Evolutionary conservation across 2,888 invertebrate genomes (phyloP).

Genomic region (Lithosia quadra): DNA sequence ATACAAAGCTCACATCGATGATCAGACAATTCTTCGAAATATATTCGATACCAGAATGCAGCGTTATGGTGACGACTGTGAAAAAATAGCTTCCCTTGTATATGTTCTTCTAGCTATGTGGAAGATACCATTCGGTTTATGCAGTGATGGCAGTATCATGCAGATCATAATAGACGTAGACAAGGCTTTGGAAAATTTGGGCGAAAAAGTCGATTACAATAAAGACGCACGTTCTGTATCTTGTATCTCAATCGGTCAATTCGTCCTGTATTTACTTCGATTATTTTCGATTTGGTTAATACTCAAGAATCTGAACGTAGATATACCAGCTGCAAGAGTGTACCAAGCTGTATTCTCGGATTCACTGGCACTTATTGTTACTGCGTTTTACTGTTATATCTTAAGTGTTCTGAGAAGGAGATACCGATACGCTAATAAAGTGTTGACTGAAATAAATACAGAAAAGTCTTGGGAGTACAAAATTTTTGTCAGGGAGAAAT

Average conservation of each 20-base stretch:
- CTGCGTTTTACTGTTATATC: constrained; percentile 61
- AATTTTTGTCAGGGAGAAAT: constrained; percentile 55
- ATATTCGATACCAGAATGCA: constrained; percentile 69
- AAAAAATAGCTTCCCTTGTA: constrained; percentile 56
- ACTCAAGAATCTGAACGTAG: constrained; percentile 49
- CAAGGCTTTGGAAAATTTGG: constrained; percentile 56
- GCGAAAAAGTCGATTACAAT: constrained; percentile 59
- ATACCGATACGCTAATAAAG: constrained; percentile 64
- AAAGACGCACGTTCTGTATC: constrained; percentile 53
- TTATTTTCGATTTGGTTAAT: constrained; percentile 60
- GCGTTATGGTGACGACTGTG: constrained; percentile 71
- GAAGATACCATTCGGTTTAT: constrained; percentile 63
- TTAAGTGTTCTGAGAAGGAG: constrained; percentile 59
- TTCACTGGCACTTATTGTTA: constrained; percentile 57
- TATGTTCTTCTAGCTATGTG: constrained; percentile 63
- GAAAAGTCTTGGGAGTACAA: constrained; percentile 60
- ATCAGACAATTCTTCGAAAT: constrained; percentile 67
- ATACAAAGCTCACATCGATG: constrained; percentile 56
- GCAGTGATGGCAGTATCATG: constrained; percentile 50
- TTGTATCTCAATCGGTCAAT: constrained; percentile 50
- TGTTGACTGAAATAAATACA: constrained; percentile 58
- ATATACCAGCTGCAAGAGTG: constrained; percentile 63
- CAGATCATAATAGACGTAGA: constrained; percentile 64
- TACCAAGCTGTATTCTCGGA: constrained; percentile 66
- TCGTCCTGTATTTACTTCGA: constrained; percentile 53